Evolutionary conservation across 2,888 invertebrate genomes (phyloP).

Genomic region (Flexamia atlantica): DNA sequence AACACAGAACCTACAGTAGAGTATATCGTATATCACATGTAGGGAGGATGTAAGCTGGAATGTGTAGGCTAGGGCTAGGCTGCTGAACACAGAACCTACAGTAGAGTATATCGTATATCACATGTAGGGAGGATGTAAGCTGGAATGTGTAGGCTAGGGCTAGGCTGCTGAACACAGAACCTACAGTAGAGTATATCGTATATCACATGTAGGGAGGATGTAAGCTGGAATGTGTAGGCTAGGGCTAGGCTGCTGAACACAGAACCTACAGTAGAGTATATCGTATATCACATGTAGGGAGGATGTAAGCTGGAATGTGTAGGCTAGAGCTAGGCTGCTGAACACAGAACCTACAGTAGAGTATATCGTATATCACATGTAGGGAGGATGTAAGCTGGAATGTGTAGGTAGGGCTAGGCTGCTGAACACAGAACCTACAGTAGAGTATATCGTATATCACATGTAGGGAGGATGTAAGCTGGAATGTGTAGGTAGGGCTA

Average conservation of each 20-base stretch:
- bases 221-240: background rate
- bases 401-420: background rate
- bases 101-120: background rate
- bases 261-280: background rate
- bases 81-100: background rate
- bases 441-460: background rate
- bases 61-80: too few species aligned
- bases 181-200: background rate
- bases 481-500: conserved; percentile 4
- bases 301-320: conserved; percentile 19
- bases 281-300: background rate
- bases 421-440: background rate
- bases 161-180: background rate
- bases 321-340: background rate
- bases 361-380: background rate
- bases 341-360: conserved; percentile 15
- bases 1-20: too few species aligned
- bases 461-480: background rate
- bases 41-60: too few species aligned
- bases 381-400: background rate
- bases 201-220: background rate
- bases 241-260: conserved; percentile 3
- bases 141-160: background rate
- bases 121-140: background rate
- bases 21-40: too few species aligned